Percentiles rank a stretch among this genome's conserved stretches.
phyloP scores from a whole-genome alignment of 2,888 invertebrate species.

The Leptothorax acervorum region DNA sequence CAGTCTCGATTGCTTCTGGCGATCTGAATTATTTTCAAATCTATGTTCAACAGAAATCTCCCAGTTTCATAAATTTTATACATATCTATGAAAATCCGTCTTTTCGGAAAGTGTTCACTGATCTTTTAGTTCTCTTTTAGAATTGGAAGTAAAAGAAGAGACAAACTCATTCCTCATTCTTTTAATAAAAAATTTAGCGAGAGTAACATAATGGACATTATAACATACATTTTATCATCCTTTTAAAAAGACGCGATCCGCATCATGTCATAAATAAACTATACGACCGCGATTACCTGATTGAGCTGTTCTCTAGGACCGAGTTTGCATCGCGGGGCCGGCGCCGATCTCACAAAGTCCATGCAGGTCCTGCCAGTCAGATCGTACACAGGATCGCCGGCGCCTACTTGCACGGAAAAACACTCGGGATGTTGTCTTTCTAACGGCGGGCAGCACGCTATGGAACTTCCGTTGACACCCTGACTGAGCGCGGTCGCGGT shows the following conservation, averaged over 20 bases:
- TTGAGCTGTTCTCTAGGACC: constrained; percentile 94
- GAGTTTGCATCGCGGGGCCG: constrained; percentile 91
- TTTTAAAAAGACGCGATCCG: not conserved
- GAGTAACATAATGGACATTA: not conserved
- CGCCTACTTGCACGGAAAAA: constrained; percentile 90
- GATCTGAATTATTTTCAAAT: not conserved
- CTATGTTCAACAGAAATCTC: not conserved
- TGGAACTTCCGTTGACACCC: constrained; percentile 90
- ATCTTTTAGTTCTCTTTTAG: not conserved
- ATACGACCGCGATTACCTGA: constrained; percentile 87
- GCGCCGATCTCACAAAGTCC: constrained; percentile 94
- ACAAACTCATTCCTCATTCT: not conserved
- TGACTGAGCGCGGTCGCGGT: constrained; percentile 93
- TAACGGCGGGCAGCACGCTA: constrained; percentile 89
- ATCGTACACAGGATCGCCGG: constrained; percentile 90
- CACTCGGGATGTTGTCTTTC: constrained; percentile 92
- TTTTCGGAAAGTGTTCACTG: not conserved
- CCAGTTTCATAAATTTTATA: not conserved
- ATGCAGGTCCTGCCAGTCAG: constrained; percentile 91
- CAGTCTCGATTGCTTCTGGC: not conserved
- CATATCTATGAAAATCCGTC: not conserved
- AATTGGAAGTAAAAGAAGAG: not conserved
- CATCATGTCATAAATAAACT: not conserved
- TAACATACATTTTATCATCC: not conserved
- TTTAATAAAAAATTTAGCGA: not conserved